Evolutionary conservation across 1,140 invertebrate species (phyloP), one percentile per base, ranked within the genome.

Genomic region (Neuroterus valhalla): DNA sequence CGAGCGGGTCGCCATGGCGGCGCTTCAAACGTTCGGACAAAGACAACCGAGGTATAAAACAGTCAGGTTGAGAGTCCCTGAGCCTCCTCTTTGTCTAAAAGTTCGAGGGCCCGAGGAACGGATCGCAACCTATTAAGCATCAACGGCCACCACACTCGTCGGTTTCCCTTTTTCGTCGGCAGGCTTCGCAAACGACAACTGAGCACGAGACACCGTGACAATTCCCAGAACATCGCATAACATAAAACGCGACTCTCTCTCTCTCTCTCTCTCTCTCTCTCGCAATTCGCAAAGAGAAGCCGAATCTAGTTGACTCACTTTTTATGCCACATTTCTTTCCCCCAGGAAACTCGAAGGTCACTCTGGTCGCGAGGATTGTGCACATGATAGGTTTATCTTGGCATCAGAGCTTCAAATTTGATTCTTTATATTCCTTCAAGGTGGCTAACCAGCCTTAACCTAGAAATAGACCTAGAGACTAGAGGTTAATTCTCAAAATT

Each of bases 1-100:
- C 82, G 83, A 88, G 84, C 86, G 83, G 85, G 84, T 82, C 80
- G 82, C 81, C 80, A 84, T 74, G 79, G 74, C 78, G 81, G 81
- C 82, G 78, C 79, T 79, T 82, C 81, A 81, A 78, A 78, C 72
- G 75, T 62, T 76, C 50, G 77, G 77, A 81, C 80, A 81, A 81
- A 81, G 80, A 76, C 78, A 76, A 79, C 76, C 67, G 70, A 42
- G 46, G 69, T 44, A 68, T 55, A 68, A 71, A 72, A 19, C 48
- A 26, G 1, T 45, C 17, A 69, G 75, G 75, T 79, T 82, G 82
- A 80, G 81, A 82, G 80, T 78, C 80, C n/a, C 45, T 66, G 55
- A 23, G 17, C 26, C 42, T 72, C 70, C 74, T 82, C 82, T 85
- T 85, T 84, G 85, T 86, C 78, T 82, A 84, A 81, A 74, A 75